Conservation (phyloP, 1,140 invertebrate genomes). For the roundworm (Caenorhabditis elegans) region DNA sequence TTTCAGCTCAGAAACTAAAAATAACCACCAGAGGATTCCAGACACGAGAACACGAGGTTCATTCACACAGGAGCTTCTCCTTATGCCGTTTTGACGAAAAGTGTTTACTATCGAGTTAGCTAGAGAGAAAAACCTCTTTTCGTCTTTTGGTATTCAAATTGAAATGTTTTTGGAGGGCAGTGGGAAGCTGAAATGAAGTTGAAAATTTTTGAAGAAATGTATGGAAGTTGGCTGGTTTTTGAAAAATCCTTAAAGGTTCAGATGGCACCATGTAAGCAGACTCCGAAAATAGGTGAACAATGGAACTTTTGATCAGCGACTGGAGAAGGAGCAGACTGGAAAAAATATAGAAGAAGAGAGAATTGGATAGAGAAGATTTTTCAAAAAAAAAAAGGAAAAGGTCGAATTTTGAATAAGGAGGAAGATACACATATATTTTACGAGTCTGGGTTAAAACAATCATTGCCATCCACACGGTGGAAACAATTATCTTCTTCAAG, state of each 20-base stretch:
- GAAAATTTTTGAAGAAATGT: neutral
- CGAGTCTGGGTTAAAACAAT: too few species aligned
- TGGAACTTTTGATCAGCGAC: neutral
- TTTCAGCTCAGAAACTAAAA: too few species aligned
- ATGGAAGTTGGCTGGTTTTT: neutral
- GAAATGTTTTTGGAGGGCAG: neutral
- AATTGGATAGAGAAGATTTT: too few species aligned
- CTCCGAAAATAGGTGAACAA: constrained; percentile 12
- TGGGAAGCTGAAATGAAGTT: neutral
- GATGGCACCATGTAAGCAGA: neutral
- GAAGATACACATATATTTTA: too few species aligned
- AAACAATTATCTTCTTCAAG: neutral
- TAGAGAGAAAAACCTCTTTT: neutral
- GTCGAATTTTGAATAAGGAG: too few species aligned
- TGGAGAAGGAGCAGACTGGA: neutral
- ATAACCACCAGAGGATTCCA: neutral
- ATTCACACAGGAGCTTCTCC: neutral
- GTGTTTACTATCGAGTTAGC: constrained; percentile 25
- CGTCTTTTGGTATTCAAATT: constrained; percentile 3
- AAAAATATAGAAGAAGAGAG: neutral
- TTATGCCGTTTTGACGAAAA: neutral
- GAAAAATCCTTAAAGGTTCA: neutral
- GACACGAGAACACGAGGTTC: too few species aligned
- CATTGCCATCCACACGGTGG: too few species aligned
- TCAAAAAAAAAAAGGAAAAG: neutral